These are phyloP conservation scores for Brachionus calyciflorus DNA, from an alignment of 1,140 invertebrate species.

Conservation along the genomic window DNA sequence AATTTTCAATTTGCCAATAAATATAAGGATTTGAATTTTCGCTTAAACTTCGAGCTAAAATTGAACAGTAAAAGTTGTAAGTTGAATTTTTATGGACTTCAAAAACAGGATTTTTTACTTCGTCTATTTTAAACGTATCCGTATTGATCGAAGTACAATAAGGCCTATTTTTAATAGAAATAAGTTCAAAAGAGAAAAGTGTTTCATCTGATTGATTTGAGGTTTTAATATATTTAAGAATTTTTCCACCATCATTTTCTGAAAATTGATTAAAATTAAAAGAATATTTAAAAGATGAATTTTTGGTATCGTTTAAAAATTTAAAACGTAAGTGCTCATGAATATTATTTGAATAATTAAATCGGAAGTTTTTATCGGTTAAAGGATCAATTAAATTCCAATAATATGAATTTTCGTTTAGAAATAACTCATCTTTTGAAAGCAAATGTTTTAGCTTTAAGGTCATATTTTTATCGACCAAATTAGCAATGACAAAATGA, in stretches of 20 bases:
- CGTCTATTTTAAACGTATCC: not conserved
- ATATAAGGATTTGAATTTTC: not conserved
- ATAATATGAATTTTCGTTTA: not conserved
- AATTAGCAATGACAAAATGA: not conserved
- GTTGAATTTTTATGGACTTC: slow-evolving; percentile 3
- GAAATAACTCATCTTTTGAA: not conserved
- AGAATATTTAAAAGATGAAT: not conserved
- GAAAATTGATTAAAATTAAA: slow-evolving; percentile 2
- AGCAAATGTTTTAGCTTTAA: not conserved
- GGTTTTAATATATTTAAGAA: not conserved
- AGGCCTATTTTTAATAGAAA: not conserved
- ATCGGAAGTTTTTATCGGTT: not conserved
- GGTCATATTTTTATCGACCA: not conserved
- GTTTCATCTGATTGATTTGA: not conserved
- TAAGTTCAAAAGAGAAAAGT: not conserved
- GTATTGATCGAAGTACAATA: not conserved
- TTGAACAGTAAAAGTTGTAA: slow-evolving; percentile 10
- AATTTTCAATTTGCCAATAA: not conserved
- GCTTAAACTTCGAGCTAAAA: not conserved
- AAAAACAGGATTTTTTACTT: not conserved
- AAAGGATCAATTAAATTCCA: not conserved
- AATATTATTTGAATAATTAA: not conserved
- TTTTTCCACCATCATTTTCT: not conserved
- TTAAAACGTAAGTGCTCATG: not conserved
- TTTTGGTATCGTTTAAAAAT: not conserved